phyloP scores from a whole-genome alignment of 2,113 vertebrate genomes.

The Nothobranchius furzeri region DNA sequence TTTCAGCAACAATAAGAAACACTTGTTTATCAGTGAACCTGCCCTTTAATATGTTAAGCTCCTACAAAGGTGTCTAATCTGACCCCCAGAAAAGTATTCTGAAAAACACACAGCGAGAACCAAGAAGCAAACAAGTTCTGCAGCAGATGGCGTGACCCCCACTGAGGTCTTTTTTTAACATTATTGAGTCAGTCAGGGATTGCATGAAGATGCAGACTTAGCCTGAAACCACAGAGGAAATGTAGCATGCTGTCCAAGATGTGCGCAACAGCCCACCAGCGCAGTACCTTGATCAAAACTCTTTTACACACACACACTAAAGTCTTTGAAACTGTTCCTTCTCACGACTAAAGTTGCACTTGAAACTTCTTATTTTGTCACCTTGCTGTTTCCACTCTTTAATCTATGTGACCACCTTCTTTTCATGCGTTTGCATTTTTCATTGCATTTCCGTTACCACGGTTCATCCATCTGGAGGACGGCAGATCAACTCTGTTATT shows the following conservation, averaged over 20 bases:
- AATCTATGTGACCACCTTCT: conserved; percentile 7
- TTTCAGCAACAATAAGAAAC: too few relatives aligned
- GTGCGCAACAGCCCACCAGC: background rate
- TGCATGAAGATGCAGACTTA: conserved; percentile 11
- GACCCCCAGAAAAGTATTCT: background rate
- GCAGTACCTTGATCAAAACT: background rate
- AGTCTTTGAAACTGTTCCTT: background rate
- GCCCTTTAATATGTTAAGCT: too few relatives aligned
- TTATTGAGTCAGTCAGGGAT: conserved; percentile 9
- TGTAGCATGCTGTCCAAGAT: background rate
- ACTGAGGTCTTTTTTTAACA: conserved; percentile 9
- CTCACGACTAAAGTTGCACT: background rate
- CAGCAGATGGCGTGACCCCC: conserved; percentile 11
- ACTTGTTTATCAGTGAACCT: too few relatives aligned
- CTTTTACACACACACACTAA: background rate
- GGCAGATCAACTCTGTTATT: conserved; percentile 56
- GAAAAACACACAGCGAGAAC: conserved; percentile 3
- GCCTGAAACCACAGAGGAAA: conserved; percentile 8
- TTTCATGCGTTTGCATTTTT: conserved; percentile 63
- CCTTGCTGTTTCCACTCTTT: conserved; percentile 15
- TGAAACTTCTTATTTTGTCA: background rate
- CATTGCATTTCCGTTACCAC: conserved; percentile 73
- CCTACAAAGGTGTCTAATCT: background rate
- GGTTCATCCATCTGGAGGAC: conserved; percentile 71
- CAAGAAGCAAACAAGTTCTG: conserved; percentile 12